Percentiles rank a stretch among this genome's conserved stretches.
These are phyloP conservation scores for Drosophila falleni DNA, from an alignment of 2,888 invertebrate genomes.

Conservation along the genomic window DNA sequence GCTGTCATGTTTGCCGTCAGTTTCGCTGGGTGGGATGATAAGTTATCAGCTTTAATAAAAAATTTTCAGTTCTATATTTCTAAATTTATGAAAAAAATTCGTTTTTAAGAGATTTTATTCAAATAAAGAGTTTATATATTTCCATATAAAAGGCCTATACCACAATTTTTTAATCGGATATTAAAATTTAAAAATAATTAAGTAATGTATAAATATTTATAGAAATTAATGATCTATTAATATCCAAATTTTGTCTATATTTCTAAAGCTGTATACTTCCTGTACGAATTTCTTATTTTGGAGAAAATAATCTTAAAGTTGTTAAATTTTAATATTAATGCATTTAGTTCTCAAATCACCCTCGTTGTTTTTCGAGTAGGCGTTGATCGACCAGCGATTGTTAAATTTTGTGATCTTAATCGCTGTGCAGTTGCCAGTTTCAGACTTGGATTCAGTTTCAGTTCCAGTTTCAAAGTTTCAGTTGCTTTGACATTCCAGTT, in stretches of 20 bases:
- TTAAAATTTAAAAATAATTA: no score
- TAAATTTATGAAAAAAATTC: no score
- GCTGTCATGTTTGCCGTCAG: slow-evolving; percentile 70
- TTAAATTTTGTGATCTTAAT: slow-evolving; percentile 66
- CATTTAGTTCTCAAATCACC: neutral
- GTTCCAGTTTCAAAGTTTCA: slow-evolving; percentile 13
- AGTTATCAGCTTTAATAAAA: neutral
- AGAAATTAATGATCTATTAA: no score
- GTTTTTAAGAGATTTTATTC: no score
- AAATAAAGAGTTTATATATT: no score
- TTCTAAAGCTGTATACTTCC: no score
- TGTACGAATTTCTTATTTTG: no score
- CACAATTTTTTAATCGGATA: no score
- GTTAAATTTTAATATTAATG: neutral
- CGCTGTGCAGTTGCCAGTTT: slow-evolving; percentile 15
- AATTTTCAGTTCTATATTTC: no score
- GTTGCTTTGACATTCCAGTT: slow-evolving; percentile 73
- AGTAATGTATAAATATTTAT: no score
- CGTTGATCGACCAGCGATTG: slow-evolving; percentile 31
- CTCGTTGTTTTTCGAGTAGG: slow-evolving; percentile 24
- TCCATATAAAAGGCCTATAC: no score
- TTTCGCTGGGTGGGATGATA: neutral
- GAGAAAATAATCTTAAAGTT: neutral
- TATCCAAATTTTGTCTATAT: no score
- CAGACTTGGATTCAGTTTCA: neutral